A percentile compares a stretch with the other conserved stretches of the same genome.
phyloP scores from a whole-genome alignment of 2,888 invertebrate species.

The Tenthredo scrophulariae region DNA sequence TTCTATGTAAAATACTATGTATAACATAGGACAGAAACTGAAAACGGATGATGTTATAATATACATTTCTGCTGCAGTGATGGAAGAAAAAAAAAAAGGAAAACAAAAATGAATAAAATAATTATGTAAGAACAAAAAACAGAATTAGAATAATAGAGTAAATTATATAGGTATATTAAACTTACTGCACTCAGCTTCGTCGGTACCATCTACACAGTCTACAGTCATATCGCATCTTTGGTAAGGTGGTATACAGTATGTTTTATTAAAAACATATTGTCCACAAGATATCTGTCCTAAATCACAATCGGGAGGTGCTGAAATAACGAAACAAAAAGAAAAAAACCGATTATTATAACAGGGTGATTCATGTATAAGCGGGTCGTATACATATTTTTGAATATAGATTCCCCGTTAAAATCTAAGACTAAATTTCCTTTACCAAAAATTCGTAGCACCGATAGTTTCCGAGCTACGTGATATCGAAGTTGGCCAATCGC shows the following conservation, averaged over 20 bases:
- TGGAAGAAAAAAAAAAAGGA: background rate
- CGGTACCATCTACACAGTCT: slow-evolving; percentile 96
- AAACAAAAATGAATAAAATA: background rate
- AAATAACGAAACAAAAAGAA: slow-evolving; percentile 63
- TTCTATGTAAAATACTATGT: no score
- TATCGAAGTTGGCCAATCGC: no score
- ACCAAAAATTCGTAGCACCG: no score
- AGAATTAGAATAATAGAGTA: slow-evolving; percentile 16
- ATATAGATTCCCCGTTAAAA: no score
- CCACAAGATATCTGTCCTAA: slow-evolving; percentile 94
- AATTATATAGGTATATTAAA: slow-evolving; percentile 69
- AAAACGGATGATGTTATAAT: background rate
- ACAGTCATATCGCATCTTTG: slow-evolving; percentile 96
- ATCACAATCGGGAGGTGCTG: slow-evolving; percentile 97
- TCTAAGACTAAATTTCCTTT: no score
- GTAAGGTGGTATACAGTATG: slow-evolving; percentile 96
- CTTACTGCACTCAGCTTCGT: slow-evolving; percentile 98
- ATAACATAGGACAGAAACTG: background rate
- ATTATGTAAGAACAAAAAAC: slow-evolving; percentile 28
- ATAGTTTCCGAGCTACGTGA: no score
- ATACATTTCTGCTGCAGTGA: background rate
- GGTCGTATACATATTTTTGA: no score
- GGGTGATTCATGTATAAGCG: background rate
- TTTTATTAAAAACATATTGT: slow-evolving; percentile 97
- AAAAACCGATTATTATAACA: background rate